phyloP scores from a whole-genome alignment of 2,113 vertebrate species.

The Laterallus jamaicensis region DNA sequence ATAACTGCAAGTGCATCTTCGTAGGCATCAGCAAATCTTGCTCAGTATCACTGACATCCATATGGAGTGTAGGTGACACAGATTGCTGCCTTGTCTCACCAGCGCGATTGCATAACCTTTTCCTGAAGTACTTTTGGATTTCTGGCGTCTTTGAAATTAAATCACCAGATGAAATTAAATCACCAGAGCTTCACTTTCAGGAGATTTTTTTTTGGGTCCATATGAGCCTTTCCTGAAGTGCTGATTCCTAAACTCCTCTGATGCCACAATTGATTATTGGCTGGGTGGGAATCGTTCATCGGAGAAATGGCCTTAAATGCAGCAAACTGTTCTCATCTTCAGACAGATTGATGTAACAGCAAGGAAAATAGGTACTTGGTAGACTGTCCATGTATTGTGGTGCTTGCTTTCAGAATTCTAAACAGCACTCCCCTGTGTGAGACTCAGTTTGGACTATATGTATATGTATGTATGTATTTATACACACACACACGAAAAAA shows the following conservation, averaged over 20 bases:
- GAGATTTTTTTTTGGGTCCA: not conserved
- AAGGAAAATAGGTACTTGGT: not conserved
- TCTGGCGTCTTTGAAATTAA: not conserved
- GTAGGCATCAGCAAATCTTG: slow-evolving; percentile 1
- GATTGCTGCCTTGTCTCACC: slow-evolving; percentile 35
- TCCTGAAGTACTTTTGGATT: slow-evolving; percentile 14
- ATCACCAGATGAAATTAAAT: not conserved
- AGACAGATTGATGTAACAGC: not conserved
- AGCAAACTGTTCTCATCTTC: not conserved
- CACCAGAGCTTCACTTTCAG: not conserved
- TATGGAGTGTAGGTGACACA: slow-evolving; percentile 57
- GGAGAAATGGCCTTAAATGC: not conserved
- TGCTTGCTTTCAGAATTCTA: not conserved
- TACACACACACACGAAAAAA: no score
- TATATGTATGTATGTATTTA: not conserved
- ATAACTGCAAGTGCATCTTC: not conserved
- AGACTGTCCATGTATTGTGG: not conserved
- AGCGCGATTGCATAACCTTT: not conserved
- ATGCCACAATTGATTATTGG: not conserved
- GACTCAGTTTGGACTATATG: not conserved
- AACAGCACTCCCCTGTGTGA: not conserved
- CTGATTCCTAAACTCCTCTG: not conserved
- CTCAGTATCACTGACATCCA: not conserved
- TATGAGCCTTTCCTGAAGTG: not conserved
- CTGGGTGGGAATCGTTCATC: not conserved